These are phyloP conservation scores for Mechanitis mazaeus DNA, from an alignment of 2,888 invertebrate genomes.

Conservation along the genomic window DNA sequence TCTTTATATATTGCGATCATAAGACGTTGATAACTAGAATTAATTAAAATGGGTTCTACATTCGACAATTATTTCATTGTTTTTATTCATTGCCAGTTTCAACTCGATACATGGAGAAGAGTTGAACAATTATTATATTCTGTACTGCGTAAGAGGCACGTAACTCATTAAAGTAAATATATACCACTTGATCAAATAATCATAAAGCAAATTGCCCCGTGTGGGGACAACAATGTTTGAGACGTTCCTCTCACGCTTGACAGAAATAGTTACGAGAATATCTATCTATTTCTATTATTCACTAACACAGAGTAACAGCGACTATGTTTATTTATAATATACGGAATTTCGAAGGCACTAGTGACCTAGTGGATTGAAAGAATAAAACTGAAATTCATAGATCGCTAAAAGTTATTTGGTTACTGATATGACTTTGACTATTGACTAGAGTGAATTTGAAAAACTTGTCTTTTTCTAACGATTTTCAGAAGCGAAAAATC, in stretches of 20 bases:
- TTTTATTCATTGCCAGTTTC: constrained; percentile 30
- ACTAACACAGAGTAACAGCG: constrained; percentile 66
- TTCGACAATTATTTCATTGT: constrained; percentile 32
- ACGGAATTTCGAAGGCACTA: constrained; percentile 61
- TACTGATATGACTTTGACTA: constrained; percentile 61
- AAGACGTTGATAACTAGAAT: constrained; percentile 51
- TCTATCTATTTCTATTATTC: constrained; percentile 47
- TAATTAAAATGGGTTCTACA: constrained; percentile 34
- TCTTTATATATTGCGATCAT: constrained; percentile 56
- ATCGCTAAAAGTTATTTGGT: constrained; percentile 20
- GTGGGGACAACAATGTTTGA: constrained; percentile 7
- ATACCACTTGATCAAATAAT: not conserved
- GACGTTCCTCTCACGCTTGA: constrained; percentile 27
- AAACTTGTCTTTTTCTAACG: constrained; percentile 31
- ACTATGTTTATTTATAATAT: constrained; percentile 18
- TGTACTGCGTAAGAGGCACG: constrained; percentile 22
- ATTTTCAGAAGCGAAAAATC: constrained; percentile 26
- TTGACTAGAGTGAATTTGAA: constrained; percentile 47
- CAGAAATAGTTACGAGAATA: constrained; percentile 33
- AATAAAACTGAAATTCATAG: constrained; percentile 17
- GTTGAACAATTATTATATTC: constrained; percentile 15
- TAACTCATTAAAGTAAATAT: constrained; percentile 10
- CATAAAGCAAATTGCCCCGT: constrained; percentile 1
- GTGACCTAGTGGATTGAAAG: constrained; percentile 56
- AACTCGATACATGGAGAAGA: constrained; percentile 15